phyloP scores from a whole-genome alignment of 1,140 invertebrate genomes.

The Zaprionus taronus region DNA sequence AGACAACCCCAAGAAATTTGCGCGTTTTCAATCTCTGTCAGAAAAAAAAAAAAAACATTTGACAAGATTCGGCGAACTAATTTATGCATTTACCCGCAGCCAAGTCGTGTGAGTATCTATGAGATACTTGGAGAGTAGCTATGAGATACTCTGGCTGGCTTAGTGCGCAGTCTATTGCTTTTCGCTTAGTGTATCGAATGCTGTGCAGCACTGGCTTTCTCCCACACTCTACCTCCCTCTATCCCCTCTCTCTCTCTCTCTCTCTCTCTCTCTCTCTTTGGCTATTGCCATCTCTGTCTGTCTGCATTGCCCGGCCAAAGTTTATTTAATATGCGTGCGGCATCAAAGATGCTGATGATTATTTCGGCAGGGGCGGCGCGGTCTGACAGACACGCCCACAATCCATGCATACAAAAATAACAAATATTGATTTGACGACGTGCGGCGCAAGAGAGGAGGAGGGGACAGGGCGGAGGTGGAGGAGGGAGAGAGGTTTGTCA shows the following conservation, averaged over 20 bases:
- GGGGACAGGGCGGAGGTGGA: neutral
- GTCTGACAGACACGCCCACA: slow-evolving; percentile 66
- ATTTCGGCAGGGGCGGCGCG: slow-evolving; percentile 55
- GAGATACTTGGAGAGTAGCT: slow-evolving; percentile 48
- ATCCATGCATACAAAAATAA: slow-evolving; percentile 80
- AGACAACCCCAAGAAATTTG: slow-evolving; percentile 21
- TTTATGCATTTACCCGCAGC: slow-evolving; percentile 43
- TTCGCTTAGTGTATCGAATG: slow-evolving; percentile 43
- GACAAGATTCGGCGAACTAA: slow-evolving; percentile 34
- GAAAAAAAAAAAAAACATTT: slow-evolving; percentile 20
- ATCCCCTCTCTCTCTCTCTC: no score
- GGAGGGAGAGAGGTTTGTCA: slow-evolving; percentile 33
- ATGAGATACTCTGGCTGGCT: slow-evolving; percentile 59
- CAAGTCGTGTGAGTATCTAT: slow-evolving; percentile 18
- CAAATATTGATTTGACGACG: slow-evolving; percentile 78
- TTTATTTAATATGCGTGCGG: slow-evolving; percentile 82
- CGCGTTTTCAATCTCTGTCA: slow-evolving; percentile 21
- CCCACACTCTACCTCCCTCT: neutral
- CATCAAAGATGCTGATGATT: slow-evolving; percentile 81
- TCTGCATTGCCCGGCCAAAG: slow-evolving; percentile 39
- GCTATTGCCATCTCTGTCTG: slow-evolving; percentile 12
- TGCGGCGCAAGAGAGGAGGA: neutral
- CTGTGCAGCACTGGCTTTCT: slow-evolving; percentile 1
- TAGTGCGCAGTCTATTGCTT: slow-evolving; percentile 34
- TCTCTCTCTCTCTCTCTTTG: slow-evolving; percentile 2